phyloP scores from a whole-genome alignment of 2,888 invertebrate species.

The Volucella inflata region DNA sequence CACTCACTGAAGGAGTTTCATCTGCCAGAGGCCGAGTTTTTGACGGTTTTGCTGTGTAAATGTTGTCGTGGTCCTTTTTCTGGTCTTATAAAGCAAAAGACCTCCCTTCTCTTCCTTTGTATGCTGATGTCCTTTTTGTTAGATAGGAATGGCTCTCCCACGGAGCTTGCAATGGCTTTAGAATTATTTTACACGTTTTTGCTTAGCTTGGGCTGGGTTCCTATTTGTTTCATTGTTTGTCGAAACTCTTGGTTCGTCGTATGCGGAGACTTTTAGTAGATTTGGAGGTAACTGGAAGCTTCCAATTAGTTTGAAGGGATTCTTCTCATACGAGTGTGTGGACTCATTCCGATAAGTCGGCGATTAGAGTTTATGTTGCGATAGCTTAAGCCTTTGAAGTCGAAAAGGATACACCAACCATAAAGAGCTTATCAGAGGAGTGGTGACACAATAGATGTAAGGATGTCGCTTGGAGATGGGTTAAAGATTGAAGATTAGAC shows the following conservation, averaged over 20 bases:
- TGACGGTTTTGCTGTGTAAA: constrained; percentile 22
- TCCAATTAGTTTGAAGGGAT: constrained; percentile 43
- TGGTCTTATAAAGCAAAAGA: constrained; percentile 14
- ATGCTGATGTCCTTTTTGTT: constrained; percentile 22
- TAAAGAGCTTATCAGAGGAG: not conserved
- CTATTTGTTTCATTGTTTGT: constrained; percentile 36
- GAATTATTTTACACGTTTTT: constrained; percentile 41
- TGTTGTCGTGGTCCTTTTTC: constrained; percentile 12
- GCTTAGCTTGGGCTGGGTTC: constrained; percentile 10
- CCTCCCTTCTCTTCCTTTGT: constrained; percentile 9
- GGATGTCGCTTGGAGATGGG: not conserved
- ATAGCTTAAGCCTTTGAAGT: constrained; percentile 44
- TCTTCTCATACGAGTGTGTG: constrained; percentile 8
- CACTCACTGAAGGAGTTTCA: not conserved
- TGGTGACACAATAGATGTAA: not conserved
- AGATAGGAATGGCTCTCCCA: not conserved
- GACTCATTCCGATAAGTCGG: constrained; percentile 51
- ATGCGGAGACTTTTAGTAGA: not conserved
- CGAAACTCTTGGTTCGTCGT: not conserved
- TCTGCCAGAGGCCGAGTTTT: constrained; percentile 15
- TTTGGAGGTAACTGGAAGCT: constrained; percentile 22
- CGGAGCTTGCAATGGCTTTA: constrained; percentile 30
- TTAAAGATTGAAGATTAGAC: not conserved
- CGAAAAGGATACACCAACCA: constrained; percentile 5
- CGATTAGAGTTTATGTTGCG: constrained; percentile 47